Evolutionary conservation across 1,140 invertebrate genomes (phyloP), one percentile per base, ranked within the genome.

Genomic region (Ostrea edulis): DNA sequence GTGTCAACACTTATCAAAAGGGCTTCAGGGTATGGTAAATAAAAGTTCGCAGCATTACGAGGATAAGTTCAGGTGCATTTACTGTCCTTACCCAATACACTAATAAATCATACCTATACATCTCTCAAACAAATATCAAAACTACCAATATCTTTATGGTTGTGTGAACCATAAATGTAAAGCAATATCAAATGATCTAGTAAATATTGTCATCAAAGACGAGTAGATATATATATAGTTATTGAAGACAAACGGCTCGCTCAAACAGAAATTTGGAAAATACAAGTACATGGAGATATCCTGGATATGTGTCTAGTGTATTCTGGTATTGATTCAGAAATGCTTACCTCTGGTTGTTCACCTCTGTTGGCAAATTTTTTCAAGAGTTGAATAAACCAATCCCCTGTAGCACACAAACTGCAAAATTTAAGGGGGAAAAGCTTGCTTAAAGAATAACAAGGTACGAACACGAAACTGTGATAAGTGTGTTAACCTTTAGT

Each of bases 371-470:
- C 87, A 84, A 90, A 88, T 88, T 91, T 91, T 68, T 91, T 88
- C 77, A 94, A 53, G 22, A 94, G 87, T 88, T 91, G 91, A 12
- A 91, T 84, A 65, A 94, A 93, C 91, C 92, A 92, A 85, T 93
- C 90, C 14, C 89, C 91, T 35, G 91, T 91, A 35, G 22, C 14
- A 88, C 93, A 93, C 17, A 94, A 86, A 87, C 93, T 94, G 90
- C 82, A 92, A 44, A 90, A 58, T 25, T 62, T 84, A 87, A 65
- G 14, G 82, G 35, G 86, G 29, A 29, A 29, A 51, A 14, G 12
- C 65, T 25, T 22, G 11, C 12, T 12, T 29, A 25, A 71, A 25
- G 20, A 58, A 62, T 35, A 35, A 25, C 68, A 22, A 35, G 25
- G 22, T 35, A 77, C 29, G 14, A 29, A 62, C 22, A 77, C 14